Conservation (phyloP, 1,140 invertebrate genomes). For the Drosophila sturtevanti region DNA sequence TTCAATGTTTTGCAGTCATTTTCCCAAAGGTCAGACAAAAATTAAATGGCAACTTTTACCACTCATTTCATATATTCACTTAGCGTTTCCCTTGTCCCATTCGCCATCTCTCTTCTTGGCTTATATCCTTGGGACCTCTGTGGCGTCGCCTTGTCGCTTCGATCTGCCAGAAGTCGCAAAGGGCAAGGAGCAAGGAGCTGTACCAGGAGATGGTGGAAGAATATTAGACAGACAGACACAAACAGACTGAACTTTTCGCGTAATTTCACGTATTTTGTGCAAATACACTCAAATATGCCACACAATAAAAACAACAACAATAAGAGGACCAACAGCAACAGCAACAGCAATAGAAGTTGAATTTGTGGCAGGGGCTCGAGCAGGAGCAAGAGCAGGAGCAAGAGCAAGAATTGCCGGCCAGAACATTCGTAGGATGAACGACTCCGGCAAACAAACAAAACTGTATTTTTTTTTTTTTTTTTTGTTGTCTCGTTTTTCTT, state of each 20-base stretch:
- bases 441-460: constrained; percentile 42
- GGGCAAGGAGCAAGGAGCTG: background rate
- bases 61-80: constrained; percentile 45
- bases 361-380: too few species aligned
- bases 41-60: constrained; percentile 69
- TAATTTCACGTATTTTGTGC: constrained; percentile 78
- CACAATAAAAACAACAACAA: constrained; percentile 34
- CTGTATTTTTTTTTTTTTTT: constrained; percentile 52
- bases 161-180: constrained; percentile 27
- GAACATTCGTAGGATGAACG: background rate
- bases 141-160: constrained; percentile 45
- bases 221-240: constrained; percentile 7
- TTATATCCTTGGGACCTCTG: constrained; percentile 32
- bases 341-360: constrained; percentile 2
- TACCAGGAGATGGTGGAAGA: background rate
- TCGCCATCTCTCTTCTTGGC: background rate
- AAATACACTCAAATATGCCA: constrained; percentile 76
- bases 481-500: constrained; percentile 33
- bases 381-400: background rate
- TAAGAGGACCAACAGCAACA: background rate
- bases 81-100: constrained; percentile 2
- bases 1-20: constrained; percentile 51
- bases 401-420: background rate
- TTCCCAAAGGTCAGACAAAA: constrained; percentile 54
- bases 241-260: constrained; percentile 65